Base-by-base conservation (phyloP, 2,797 vertebrate genomes). In the Spinibarbus caldwelli region DNA sequence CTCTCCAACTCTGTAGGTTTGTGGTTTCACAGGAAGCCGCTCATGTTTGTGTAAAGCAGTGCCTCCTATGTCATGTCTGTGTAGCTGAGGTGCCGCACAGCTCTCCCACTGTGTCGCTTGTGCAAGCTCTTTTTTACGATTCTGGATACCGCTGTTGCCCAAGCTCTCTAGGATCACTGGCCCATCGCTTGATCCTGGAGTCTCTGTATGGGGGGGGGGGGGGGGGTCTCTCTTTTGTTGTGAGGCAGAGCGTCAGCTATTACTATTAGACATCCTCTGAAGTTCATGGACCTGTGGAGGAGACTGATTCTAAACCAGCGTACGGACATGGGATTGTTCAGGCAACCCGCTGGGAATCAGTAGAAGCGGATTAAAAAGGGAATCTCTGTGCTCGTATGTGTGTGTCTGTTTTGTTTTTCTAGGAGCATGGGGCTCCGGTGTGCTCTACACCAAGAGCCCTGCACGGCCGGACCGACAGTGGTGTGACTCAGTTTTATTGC, bases 21-120 rank as follows among this genome's bases (percentile, higher is more conserved):
- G 86, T 87, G 84, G 77, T 88, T 86, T 90, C 87, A 89, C 88
- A 89, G 87, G 88, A 90, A 90, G 85, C 87, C 52, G 84, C 78
- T 82, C 85, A 78, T 81, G 82, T 86, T 87, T 88, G 86, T 86
- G 79, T 87, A 85, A 88, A 86, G 88, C 88, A 86, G 86, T 86
- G 85, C 86, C 80, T 87, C 45, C 80, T 85, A 59, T 82, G 82
- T 89, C 85, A 83, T 67, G 85, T 84, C 36, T 77, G 62, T 75
- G 79, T 80, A 67, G 57, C 45, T 64, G 67, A 87, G 43, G 78
- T 72, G 77, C 52, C 54, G 66, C 72, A 21, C 49, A 19, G 68
- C 70, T 87, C 62, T 83, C 31, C 52, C 77, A 12, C 70, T 45
- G 52, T 34, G 34, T 29, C 31, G 64, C 78, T 52, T 67, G 52